Evolutionary conservation across 2,113 vertebrate genomes (phyloP), one percentile per base, ranked within the genome.

Genomic region (Isurus oxyrinchus): DNA sequence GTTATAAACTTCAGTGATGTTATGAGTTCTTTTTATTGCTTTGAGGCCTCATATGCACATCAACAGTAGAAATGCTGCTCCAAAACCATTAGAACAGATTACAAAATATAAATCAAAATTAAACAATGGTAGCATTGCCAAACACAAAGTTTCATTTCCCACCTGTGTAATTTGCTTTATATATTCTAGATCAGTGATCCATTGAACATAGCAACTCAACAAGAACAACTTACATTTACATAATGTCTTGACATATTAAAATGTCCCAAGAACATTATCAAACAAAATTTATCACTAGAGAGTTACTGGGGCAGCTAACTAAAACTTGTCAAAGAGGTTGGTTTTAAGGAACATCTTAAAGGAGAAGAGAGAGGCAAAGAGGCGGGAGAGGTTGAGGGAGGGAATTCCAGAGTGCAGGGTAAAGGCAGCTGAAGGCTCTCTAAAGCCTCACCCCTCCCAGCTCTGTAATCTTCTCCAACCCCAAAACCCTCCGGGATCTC

Each of bases 31-130:
- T 40, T 5, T 40, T 16, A 23, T 63, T 63, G 21, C 31, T 8
- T 59, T 57, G 53, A 59, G 88, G 57, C 19, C 53, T 61, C 35
- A 61, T 21, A 40, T 61, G n/a, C 90, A 63, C 35, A 63, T 93
- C 57, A 19, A 93, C 61, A n/a, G 61, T 63, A n/a, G 35, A 63
- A 93, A 44, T 59, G 5, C 35, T n/a, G n/a, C 16, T 16, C 5
- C 35, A 61, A 93, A 93, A 8, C 35, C 35, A 93, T 93, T 93
- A 40, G n/a, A 63, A n/a, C 35, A 63, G 7, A 93, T 93, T 63
- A 61, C 59, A 93, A 61, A 40, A 63, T 93, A 93, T 93, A 93
- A 93, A 93, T 93, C 90, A 93, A n/a, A n/a, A 44, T 84, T 63
- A 25, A 93, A 7, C 4, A 93, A 10, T 23, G 59, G 59, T 35